Percentiles rank a stretch among this genome's conserved stretches.
These are phyloP conservation scores for Drosophila watanabei DNA, from an alignment of 1,140 invertebrate genomes.

Conservation along the genomic window DNA sequence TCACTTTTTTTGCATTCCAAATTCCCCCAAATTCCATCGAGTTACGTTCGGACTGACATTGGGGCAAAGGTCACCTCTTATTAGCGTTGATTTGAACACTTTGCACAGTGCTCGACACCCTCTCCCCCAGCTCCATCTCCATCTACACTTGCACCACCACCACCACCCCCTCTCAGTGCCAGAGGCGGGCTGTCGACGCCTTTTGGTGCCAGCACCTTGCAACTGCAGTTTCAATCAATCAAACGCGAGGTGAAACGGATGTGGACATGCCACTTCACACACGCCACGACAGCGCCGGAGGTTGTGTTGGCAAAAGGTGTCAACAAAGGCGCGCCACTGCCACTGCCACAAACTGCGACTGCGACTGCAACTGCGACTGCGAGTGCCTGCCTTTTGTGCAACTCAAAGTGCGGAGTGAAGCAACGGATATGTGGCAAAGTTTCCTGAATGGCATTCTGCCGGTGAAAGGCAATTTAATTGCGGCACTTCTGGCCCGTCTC, in stretches of 20 bases:
- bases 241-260: conserved; percentile 60
- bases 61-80: conserved; percentile 51
- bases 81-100: conserved; percentile 56
- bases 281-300: conserved; percentile 52
- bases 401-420: conserved; percentile 44
- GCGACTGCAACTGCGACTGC: conserved; percentile 8
- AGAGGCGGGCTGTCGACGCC: conserved; percentile 45
- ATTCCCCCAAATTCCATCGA: not conserved
- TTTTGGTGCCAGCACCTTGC: conserved; percentile 41
- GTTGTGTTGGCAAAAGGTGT: conserved; percentile 51
- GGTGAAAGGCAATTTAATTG: conserved; percentile 65
- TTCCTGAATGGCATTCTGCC: conserved; percentile 48
- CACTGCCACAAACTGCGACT: conserved; percentile 10
- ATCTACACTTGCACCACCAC: too few species aligned
- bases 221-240: conserved; percentile 77
- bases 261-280: conserved; percentile 73
- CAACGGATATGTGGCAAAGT: conserved; percentile 49
- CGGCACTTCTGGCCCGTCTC: conserved; percentile 32
- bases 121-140: not conserved
- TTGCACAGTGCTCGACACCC: conserved; percentile 14
- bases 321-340: conserved; percentile 54
- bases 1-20: conserved; percentile 6
- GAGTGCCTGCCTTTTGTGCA: conserved; percentile 37
- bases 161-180: conserved; percentile 2
- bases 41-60: conserved; percentile 7